Percentiles rank a stretch among this genome's conserved stretches.
These are phyloP conservation scores for Channa striata DNA, from an alignment of 2,797 vertebrate species.

Conservation along the genomic window DNA sequence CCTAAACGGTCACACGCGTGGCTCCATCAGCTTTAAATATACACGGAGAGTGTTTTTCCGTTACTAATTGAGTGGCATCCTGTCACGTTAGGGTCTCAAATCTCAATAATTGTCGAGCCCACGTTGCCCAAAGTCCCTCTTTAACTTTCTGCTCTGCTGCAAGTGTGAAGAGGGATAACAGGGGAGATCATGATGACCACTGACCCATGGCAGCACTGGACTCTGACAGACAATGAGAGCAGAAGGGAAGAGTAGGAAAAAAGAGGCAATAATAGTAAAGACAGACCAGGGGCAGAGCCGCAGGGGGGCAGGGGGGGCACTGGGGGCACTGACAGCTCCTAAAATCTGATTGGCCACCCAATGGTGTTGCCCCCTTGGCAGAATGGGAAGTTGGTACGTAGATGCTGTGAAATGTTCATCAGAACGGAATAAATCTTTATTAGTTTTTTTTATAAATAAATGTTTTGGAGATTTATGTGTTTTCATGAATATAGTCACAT, in stretches of 20 bases:
- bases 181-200: conserved; percentile 25
- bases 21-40: conserved; percentile 19
- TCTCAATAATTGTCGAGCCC: conserved; percentile 39
- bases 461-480: too few relatives aligned
- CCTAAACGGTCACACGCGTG: conserved; percentile 11
- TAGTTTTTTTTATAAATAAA: too few relatives aligned
- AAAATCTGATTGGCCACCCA: too few relatives aligned
- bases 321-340: too few relatives aligned
- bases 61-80: conserved; percentile 51
- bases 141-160: neutral
- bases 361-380: too few relatives aligned
- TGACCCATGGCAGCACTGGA: conserved; percentile 12
- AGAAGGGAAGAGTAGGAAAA: conserved; percentile 14
- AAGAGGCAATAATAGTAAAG: conserved; percentile 6
- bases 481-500: too few relatives aligned
- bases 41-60: neutral
- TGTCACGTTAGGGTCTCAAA: conserved; percentile 3
- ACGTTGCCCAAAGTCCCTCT: too few relatives aligned
- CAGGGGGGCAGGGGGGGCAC: too few relatives aligned
- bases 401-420: too few relatives aligned
- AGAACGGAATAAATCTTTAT: too few relatives aligned
- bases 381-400: too few relatives aligned
- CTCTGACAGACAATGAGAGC: neutral
- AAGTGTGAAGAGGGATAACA: conserved; percentile 7
- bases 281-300: too few relatives aligned